Evolutionary conservation across 2,797 vertebrate genomes (phyloP).

Genomic region (Phrynocephalus forsythii): DNA sequence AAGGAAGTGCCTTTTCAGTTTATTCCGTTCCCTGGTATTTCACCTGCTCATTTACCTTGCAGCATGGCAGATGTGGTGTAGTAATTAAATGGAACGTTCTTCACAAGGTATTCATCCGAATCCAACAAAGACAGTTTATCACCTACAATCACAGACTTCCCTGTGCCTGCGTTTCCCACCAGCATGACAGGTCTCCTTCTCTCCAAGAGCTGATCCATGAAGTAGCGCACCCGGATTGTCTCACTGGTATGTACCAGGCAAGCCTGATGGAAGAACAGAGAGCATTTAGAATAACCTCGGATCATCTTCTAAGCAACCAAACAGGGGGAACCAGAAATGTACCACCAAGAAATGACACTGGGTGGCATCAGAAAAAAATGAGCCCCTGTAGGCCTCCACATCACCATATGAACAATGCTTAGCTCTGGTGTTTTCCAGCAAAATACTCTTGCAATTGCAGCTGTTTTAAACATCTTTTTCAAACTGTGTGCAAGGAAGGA

Average conservation of each 20-base stretch:
- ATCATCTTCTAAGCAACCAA: background rate
- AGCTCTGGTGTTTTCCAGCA: background rate
- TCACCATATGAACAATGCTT: background rate
- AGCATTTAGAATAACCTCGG: fast-evolving
- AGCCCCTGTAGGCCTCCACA: background rate
- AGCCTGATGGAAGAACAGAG: conserved; percentile 75
- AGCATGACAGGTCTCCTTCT: conserved; percentile 87
- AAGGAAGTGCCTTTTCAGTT: background rate
- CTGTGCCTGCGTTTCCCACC: conserved; percentile 89
- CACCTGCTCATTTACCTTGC: conserved; percentile 83
- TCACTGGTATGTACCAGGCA: conserved; percentile 92
- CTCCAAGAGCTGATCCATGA: conserved; percentile 87
- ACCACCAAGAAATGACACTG: background rate
- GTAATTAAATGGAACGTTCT: conserved; percentile 93
- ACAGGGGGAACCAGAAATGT: fast-evolving
- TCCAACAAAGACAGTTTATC: conserved; percentile 87
- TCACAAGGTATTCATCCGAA: conserved; percentile 84
- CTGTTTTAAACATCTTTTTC: background rate
- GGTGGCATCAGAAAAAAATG: background rate
- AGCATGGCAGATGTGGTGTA: conserved; percentile 96
- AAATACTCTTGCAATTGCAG: background rate
- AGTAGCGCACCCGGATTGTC: conserved; percentile 89
- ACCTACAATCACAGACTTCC: conserved; percentile 91
- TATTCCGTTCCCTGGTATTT: background rate
- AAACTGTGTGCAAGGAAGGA: background rate